Conservation (phyloP, 2,888 invertebrate genomes). For the Pharmacophagus antenor region DNA sequence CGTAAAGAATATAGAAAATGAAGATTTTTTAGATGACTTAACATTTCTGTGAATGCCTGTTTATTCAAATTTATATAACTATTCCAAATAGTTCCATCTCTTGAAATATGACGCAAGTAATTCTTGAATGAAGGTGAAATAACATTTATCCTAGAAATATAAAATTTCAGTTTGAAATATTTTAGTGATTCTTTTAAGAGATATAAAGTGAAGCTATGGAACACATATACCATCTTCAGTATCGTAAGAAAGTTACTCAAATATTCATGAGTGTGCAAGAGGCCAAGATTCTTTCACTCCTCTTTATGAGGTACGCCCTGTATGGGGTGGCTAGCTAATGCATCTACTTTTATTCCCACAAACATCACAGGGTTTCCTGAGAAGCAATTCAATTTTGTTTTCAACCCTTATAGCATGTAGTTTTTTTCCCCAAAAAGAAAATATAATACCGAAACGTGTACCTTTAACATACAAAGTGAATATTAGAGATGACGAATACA, state of each 20-base stretch:
- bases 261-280: conserved; percentile 37
- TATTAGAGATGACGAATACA: neutral
- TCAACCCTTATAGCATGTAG: conserved; percentile 35
- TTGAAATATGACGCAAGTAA: neutral
- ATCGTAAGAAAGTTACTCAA: conserved; percentile 32
- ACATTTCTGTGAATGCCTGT: too few species aligned
- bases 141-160: conserved; percentile 19
- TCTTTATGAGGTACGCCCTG: conserved; percentile 38
- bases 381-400: conserved; percentile 67
- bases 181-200: conserved; percentile 27
- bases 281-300: conserved; percentile 52
- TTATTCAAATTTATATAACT: too few species aligned
- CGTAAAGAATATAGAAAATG: too few species aligned
- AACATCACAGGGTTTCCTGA: conserved; percentile 65
- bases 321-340: conserved; percentile 58
- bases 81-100: too few species aligned
- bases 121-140: conserved; percentile 24
- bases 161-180: conserved; percentile 20
- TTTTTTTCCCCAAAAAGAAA: conserved; percentile 8
- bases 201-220: conserved; percentile 29
- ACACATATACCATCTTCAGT: conserved; percentile 30
- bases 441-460: neutral
- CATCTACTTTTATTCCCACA: conserved; percentile 64
- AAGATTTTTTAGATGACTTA: too few species aligned
- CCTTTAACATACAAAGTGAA: neutral